Evolutionary conservation across 2,888 invertebrate genomes (phyloP).

Genomic region (Brenthis daphne): DNA sequence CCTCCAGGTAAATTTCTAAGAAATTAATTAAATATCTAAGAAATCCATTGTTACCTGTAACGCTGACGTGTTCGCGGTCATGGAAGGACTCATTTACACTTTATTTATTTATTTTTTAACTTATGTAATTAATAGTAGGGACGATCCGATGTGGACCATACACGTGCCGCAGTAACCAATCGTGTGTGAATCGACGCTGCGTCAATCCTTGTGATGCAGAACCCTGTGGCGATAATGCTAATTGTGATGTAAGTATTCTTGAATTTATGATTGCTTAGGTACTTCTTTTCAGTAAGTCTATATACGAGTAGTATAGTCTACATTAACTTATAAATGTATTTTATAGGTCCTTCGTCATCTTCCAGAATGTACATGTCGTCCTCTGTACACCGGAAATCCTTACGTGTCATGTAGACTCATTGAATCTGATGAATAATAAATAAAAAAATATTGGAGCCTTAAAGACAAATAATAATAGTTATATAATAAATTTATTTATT

Average conservation of each 20-base stretch:
- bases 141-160: slow-evolving; percentile 79
- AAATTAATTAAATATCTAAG: no score
- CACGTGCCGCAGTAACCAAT: slow-evolving; percentile 86
- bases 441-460: no score
- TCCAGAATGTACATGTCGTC: slow-evolving; percentile 89
- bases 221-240: slow-evolving; percentile 87
- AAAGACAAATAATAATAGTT: no score
- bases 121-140: slow-evolving; percentile 39
- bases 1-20: no score
- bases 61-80: no score
- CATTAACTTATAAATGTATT: neutral
- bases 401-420: slow-evolving; percentile 86
- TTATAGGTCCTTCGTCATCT: slow-evolving; percentile 85
- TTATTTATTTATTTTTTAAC: no score
- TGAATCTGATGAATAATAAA: slow-evolving; percentile 80
- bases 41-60: no score
- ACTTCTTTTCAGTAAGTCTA: no score
- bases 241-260: slow-evolving; percentile 85
- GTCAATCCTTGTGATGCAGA: slow-evolving; percentile 88
- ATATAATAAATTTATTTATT: no score
- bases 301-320: no score
- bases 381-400: slow-evolving; percentile 90
- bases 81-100: neutral
- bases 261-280: neutral
- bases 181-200: slow-evolving; percentile 89